Conservation (phyloP, 2,888 invertebrate species). For the Megastigmus dorsalis region DNA sequence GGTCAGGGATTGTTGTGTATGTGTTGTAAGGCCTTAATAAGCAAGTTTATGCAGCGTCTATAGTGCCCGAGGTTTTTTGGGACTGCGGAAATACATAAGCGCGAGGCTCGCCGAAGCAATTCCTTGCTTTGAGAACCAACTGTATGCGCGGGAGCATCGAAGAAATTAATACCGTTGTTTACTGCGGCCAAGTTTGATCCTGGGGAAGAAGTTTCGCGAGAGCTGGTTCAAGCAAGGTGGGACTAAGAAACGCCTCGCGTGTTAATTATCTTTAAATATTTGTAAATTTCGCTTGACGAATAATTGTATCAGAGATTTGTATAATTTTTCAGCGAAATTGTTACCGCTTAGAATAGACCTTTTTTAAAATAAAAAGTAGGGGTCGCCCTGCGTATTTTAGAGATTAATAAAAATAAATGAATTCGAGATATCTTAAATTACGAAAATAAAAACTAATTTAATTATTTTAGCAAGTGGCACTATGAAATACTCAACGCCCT, state of each 20-base stretch:
- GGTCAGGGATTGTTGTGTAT: neutral
- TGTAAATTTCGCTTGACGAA: too few relatives aligned
- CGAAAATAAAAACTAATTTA: too few relatives aligned
- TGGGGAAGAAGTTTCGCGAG: conserved; percentile 33
- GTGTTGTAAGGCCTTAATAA: neutral
- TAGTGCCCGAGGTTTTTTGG: conserved; percentile 33
- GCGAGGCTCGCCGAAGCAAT: neutral
- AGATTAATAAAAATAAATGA: too few relatives aligned
- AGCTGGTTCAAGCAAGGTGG: too few relatives aligned
- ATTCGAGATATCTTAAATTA: too few relatives aligned
- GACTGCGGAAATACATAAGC: neutral
- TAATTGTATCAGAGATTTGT: too few relatives aligned
- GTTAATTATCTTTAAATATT: too few relatives aligned
- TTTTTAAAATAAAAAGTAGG: neutral
- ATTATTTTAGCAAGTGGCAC: too few relatives aligned
- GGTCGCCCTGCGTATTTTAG: too few relatives aligned
- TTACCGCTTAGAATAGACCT: neutral
- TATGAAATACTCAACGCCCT: too few relatives aligned
- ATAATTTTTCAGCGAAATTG: too few relatives aligned
- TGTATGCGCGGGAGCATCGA: neutral
- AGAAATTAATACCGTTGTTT: conserved; percentile 18
- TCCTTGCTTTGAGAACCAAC: neutral
- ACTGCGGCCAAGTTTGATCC: neutral
- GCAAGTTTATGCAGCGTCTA: conserved; percentile 12
- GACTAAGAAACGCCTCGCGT: too few relatives aligned